Base-by-base conservation (phyloP, 2,113 vertebrate genomes). In the Notothenia coriiceps region DNA sequence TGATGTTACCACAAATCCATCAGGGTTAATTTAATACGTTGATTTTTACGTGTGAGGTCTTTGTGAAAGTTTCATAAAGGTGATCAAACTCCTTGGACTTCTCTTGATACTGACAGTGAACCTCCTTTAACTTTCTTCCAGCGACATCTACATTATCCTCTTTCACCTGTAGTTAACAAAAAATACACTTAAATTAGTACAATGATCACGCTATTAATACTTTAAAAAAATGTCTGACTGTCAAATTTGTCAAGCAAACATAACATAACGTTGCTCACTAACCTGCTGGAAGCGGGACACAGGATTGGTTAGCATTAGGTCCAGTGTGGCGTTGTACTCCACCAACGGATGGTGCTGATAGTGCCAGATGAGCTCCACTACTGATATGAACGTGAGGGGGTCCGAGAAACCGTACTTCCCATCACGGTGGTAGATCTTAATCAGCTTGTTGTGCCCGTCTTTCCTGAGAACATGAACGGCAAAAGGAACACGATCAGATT, bases 351-450 rank as follows among this genome's bases (percentile, higher is more conserved):
- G 96, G 7, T 97, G 97, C 86, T 96, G 96, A 86, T 99, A 99
- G 93, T 98, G 96, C 94, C 94, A 96, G 77, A 99, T 98, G 77
- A 99, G 96, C 64, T 99, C 98, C 93, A 98, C 97, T 11, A 99
- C 98, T 0, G 98, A 99, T 51, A 88, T 95, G 91, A 99, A 99
- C 0, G 97, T 98, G 84, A 99, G 93, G 0, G 98, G 98, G 76
- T 99, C 98, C 40, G 98, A 99, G 92, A 99, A 99, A 80, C 98
- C 98, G 0, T 97, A 99, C 85, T 97, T 97, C 29, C 96, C 97
- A 65, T 98, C 98, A 4, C 92, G 94, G 85, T 99, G 97, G 85
- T 97, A 98, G 87, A 99, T 99, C 94, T 98, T 98, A 82, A 99
- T 99, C 89, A 99, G 92, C 52, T 98, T 98, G 93, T 99, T 99